Base-by-base conservation (phyloP, 2,797 vertebrate genomes). In the Pogonophryne albipinna region DNA sequence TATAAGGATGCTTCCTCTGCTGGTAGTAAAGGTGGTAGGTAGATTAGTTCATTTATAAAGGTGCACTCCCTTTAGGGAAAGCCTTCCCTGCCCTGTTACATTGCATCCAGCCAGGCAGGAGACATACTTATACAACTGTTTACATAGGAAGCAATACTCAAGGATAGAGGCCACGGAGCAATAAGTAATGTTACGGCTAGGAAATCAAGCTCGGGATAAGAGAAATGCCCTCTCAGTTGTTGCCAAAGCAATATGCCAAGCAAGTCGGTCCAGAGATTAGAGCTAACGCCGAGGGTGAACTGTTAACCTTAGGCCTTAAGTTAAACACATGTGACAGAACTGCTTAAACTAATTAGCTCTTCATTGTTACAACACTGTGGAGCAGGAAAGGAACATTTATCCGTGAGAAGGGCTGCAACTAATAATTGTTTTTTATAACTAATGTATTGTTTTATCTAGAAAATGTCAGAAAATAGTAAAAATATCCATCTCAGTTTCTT, bases 121-220 rank as follows among this genome's bases (percentile, higher is more conserved):
- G 56, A 66, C 20, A 73, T n/a, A 70, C 65, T 84, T 61, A 85
- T 78, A 49, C 42, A 47, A 78, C 38, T 66, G 71, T 86, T 80
- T 80, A 83, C 69, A 79, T 82, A 81, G 65, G 20, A 46, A 75
- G 67, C 19, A 63, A 51, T 45, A 74, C 44, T 64, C 79, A 74
- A 80, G 80, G 75, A 68, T 61, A 42, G 59, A 65, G 72, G 41
- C 61, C 69, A 80, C 45, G 27, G 58, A 68, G 55, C 61, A 71
- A 66, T 64, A 83, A 69, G 60, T 80, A 74, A 88, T 91, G 74
- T 88, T 87, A 74, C 57, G 50, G 47, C 80, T 87, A 65, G 64
- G 81, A 82, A 85, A 84, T 66, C 75, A 87, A 78, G 83, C 61
- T 62, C 74, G 64, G 74, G 82, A 90, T 90, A 83, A 87, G 81